phyloP scores from a whole-genome alignment of 2,797 vertebrate genomes.

The Diplodus puntazzo region DNA sequence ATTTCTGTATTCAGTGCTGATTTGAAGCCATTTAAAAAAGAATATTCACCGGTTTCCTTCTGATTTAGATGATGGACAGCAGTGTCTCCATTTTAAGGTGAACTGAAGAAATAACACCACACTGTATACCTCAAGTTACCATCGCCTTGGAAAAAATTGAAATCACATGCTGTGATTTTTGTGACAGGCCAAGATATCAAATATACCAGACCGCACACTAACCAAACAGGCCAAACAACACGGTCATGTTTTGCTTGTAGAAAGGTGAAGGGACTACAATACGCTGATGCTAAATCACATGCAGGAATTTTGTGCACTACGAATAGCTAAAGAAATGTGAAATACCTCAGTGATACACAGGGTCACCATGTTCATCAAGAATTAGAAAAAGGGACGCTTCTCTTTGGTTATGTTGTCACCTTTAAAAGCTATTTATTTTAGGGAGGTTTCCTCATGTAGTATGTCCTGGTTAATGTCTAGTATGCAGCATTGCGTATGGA shows the following conservation, averaged over 20 bases:
- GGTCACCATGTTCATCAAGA: not conserved
- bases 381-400: not conserved
- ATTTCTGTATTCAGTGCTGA: no score
- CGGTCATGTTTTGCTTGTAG: not conserved
- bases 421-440: conserved; percentile 28
- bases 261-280: not conserved
- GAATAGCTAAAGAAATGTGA: not conserved
- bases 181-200: not conserved
- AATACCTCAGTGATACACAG: conserved; percentile 48
- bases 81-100: not conserved
- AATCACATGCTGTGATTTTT: not conserved
- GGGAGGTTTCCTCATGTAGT: conserved; percentile 11
- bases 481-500: not conserved
- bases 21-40: not conserved
- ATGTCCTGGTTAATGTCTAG: no score
- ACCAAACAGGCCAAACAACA: not conserved
- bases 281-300: not conserved
- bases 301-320: not conserved
- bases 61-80: not conserved
- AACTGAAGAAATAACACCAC: conserved; percentile 1
- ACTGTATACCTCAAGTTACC: conserved; percentile 15
- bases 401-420: not conserved
- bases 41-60: not conserved
- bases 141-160: not conserved
- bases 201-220: not conserved